These are phyloP conservation scores for Cantharis rufa DNA, from an alignment of 2,888 invertebrate genomes.

Conservation along the genomic window DNA sequence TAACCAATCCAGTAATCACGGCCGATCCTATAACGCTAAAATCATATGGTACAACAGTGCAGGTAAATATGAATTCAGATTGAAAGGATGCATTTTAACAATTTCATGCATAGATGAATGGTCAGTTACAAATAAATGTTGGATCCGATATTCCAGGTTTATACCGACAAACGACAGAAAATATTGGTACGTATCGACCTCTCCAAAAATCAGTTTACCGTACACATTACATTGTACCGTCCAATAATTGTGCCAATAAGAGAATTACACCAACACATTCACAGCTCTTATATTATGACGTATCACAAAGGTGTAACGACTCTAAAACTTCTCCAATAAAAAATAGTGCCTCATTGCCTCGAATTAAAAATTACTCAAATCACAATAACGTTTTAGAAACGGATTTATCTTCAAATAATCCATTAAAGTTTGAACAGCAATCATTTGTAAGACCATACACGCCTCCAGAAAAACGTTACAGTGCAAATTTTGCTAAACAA, in stretches of 20 bases:
- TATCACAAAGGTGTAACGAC: constrained; percentile 8
- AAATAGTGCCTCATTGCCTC: constrained; percentile 20
- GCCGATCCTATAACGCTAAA: constrained; percentile 62
- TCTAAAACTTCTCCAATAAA: constrained; percentile 8
- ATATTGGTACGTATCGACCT: constrained; percentile 55
- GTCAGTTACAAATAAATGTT: constrained; percentile 46
- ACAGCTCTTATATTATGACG: constrained; percentile 14
- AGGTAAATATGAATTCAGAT: constrained; percentile 42
- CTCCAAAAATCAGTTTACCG: constrained; percentile 50
- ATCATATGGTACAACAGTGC: constrained; percentile 60
- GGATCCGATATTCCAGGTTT: constrained; percentile 48
- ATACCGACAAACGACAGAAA: constrained; percentile 54
- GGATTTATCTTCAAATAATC: constrained; percentile 13
- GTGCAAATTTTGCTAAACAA: constrained; percentile 46
- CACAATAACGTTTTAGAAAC: constrained; percentile 12
- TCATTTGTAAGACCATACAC: constrained; percentile 43
- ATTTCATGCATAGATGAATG: constrained; percentile 44
- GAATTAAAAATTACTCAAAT: constrained; percentile 17
- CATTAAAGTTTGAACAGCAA: constrained; percentile 14
- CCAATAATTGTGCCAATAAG: constrained; percentile 51
- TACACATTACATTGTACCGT: constrained; percentile 50
- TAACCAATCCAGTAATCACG: constrained; percentile 50
- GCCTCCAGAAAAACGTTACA: constrained; percentile 52
- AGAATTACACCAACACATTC: constrained; percentile 45
- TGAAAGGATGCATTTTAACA: neutral